Percentiles rank a stretch among this genome's conserved stretches.
These are phyloP conservation scores for Oscheius onirici DNA, from an alignment of 2,888 invertebrate species.

Conservation along the genomic window DNA sequence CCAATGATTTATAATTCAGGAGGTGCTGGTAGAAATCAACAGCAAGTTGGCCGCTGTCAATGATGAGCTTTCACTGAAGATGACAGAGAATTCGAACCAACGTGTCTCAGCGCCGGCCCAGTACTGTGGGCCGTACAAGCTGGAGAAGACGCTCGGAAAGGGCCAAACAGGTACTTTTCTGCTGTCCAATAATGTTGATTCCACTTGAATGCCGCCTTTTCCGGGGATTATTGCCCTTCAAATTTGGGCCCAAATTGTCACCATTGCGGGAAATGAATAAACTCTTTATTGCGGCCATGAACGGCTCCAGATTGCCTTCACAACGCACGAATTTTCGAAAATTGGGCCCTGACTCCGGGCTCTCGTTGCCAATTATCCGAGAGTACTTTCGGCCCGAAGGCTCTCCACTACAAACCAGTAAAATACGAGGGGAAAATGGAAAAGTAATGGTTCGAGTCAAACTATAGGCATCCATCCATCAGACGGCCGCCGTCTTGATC, in stretches of 20 bases:
- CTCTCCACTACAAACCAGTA: not conserved
- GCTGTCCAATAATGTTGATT: not conserved
- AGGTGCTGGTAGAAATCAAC: slow-evolving; percentile 68
- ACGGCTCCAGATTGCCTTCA: slow-evolving; percentile 19
- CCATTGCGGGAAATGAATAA: slow-evolving; percentile 5
- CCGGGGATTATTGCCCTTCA: not conserved
- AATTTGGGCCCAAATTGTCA: not conserved
- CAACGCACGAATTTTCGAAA: slow-evolving; percentile 15
- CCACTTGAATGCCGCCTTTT: slow-evolving; percentile 1
- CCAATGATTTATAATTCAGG: slow-evolving; percentile 37
- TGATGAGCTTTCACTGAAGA: slow-evolving; percentile 67
- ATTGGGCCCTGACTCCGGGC: not conserved
- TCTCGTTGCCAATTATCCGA: too few species aligned
- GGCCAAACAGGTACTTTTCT: slow-evolving; percentile 92
- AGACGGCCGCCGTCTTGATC: slow-evolving; percentile 31
- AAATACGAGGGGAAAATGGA: not conserved
- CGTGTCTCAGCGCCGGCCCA: slow-evolving; percentile 74
- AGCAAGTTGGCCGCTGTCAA: slow-evolving; percentile 62
- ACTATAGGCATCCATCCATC: slow-evolving; percentile 28
- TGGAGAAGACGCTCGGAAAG: slow-evolving; percentile 98
- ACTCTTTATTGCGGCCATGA: slow-evolving; percentile 18
- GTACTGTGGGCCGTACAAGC: slow-evolving; percentile 97
- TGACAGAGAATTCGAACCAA: slow-evolving; percentile 57
- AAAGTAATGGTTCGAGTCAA: not conserved
- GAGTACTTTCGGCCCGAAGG: too few species aligned